These are phyloP conservation scores for Pterocles burchelli DNA, from an alignment of 2,113 vertebrate genomes.

Conservation along the genomic window DNA sequence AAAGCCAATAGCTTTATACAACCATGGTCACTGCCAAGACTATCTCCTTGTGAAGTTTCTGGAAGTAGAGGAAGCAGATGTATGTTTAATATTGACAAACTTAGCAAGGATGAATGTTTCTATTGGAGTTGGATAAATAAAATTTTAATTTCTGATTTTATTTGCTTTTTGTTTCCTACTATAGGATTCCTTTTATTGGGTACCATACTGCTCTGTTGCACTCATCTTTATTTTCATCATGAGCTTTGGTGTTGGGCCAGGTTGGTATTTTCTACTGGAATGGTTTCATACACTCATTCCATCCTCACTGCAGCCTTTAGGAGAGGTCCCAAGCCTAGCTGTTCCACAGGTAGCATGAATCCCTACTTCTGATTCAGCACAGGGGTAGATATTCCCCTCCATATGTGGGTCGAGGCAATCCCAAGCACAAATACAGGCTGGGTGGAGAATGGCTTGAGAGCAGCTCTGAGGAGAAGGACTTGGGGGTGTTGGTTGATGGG, in stretches of 20 bases:
- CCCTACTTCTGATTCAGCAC: background rate
- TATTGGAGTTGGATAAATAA: background rate
- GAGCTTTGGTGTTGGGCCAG: slow-evolving; percentile 78
- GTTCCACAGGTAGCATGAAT: background rate
- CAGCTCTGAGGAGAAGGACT: too few species aligned
- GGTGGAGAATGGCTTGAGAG: too few species aligned
- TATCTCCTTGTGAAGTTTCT: background rate
- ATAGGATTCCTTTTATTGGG: slow-evolving; percentile 74
- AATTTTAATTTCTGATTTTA: background rate
- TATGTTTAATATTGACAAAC: background rate
- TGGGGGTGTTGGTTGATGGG: too few species aligned
- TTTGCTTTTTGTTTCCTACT: background rate
- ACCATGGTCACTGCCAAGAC: background rate
- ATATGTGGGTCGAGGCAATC: too few species aligned
- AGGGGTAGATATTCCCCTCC: background rate
- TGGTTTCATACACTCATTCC: background rate
- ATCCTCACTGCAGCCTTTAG: background rate
- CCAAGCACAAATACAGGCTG: too few species aligned
- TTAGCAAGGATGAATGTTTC: background rate
- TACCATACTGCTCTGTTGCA: slow-evolving; percentile 82
- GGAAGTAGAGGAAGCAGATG: background rate
- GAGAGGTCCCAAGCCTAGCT: background rate
- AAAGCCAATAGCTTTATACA: background rate
- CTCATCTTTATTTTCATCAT: slow-evolving; percentile 81
- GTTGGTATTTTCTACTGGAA: slow-evolving; percentile 60